Percentiles rank a stretch among this genome's conserved stretches.
Conservation (phyloP, 2,113 vertebrate species). For the Dicaeum eximium region DNA sequence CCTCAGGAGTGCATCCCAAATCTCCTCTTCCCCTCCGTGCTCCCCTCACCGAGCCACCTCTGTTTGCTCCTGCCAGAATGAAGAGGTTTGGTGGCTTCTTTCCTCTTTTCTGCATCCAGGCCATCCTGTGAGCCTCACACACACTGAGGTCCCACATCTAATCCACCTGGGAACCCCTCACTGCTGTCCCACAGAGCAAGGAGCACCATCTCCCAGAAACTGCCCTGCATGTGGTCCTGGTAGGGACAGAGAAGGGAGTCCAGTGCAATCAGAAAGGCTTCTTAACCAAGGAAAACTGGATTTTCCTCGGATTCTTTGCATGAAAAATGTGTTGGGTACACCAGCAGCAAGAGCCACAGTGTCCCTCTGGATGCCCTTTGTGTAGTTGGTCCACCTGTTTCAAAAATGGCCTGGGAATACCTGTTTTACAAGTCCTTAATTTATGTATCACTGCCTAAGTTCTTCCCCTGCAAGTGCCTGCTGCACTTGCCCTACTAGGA, state of each 20-base stretch:
- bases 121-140: rapidly evolving
- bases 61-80: background rate
- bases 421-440: background rate
- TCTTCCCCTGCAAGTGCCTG: background rate
- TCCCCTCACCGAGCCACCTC: background rate
- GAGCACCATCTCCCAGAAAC: background rate
- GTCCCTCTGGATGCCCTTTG: background rate
- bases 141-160: too few species aligned
- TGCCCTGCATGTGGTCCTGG: rapidly evolving
- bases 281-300: background rate
- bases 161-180: background rate
- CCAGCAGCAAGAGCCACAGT: background rate
- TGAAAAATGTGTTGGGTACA: background rate
- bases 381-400: background rate
- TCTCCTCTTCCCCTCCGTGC: background rate
- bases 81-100: background rate
- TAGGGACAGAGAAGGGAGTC: background rate
- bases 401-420: background rate
- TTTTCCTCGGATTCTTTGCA: background rate
- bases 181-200: background rate
- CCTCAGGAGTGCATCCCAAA: background rate
- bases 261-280: background rate
- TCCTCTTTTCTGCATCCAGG: background rate
- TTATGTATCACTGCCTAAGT: background rate
- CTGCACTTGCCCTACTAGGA: background rate